Conservation (phyloP, 92 coral and sea anemone genomes). For the Zoanthus solanderi region DNA sequence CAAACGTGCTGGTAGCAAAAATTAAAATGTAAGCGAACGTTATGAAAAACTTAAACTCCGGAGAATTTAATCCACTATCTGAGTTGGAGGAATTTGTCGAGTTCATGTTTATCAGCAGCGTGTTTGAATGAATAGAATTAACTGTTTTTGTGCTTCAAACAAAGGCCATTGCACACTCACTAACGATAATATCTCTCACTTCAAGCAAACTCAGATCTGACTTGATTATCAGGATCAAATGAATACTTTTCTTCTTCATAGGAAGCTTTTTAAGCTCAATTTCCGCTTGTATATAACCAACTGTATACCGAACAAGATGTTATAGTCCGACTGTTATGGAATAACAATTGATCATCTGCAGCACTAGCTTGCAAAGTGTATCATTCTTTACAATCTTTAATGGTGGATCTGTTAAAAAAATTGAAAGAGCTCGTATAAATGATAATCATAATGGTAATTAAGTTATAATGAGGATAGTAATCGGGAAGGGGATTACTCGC, state of each 20-base stretch:
- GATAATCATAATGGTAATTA: too few species aligned
- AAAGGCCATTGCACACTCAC: background rate
- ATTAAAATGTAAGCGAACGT: slow-evolving; percentile 66
- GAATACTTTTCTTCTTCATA: background rate
- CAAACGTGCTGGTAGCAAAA: slow-evolving; percentile 66
- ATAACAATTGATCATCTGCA: too few species aligned
- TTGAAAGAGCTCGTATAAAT: too few species aligned
- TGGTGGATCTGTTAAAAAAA: too few species aligned
- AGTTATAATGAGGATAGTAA: too few species aligned
- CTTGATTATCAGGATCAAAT: background rate
- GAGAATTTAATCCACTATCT: background rate
- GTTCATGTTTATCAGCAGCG: background rate
- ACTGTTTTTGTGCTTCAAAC: background rate
- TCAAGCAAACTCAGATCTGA: background rate
- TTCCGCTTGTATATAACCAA: too few species aligned
- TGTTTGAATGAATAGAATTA: background rate
- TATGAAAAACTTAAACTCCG: slow-evolving; percentile 53
- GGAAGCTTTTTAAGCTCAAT: background rate
- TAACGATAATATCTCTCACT: background rate
- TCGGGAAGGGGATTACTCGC: too few species aligned
- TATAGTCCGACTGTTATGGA: too few species aligned
- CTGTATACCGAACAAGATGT: too few species aligned
- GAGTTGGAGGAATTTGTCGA: background rate
- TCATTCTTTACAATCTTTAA: too few species aligned
- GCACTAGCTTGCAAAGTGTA: too few species aligned